These are phyloP conservation scores for Oryzias sinensis DNA, from an alignment of 2,797 vertebrate genomes.

Conservation along the genomic window DNA sequence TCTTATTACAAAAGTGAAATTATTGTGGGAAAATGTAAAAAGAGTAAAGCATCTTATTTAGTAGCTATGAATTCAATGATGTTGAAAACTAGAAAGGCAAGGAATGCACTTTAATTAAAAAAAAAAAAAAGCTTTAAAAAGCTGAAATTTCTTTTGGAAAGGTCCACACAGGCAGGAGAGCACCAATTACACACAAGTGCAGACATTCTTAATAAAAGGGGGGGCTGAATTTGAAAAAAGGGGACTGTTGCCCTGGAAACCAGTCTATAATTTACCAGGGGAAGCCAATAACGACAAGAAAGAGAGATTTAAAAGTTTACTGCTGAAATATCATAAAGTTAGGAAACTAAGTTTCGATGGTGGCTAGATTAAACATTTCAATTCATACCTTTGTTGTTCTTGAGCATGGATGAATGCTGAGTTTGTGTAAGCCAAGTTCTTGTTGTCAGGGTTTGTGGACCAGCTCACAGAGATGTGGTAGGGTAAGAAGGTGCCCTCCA, in stretches of 20 bases:
- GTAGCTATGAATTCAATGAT: not conserved
- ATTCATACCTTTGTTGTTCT: too few relatives aligned
- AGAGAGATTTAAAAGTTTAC: not conserved
- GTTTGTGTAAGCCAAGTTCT: too few relatives aligned
- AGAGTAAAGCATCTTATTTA: too few relatives aligned
- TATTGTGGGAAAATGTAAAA: too few relatives aligned
- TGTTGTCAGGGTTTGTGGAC: too few relatives aligned
- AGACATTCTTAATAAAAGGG: constrained; percentile 27
- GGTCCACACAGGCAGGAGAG: constrained; percentile 16
- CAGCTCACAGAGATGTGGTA: too few relatives aligned
- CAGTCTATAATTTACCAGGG: constrained; percentile 20
- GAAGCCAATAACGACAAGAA: constrained; percentile 20
- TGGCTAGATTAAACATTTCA: too few relatives aligned
- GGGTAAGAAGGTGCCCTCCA: too few relatives aligned
- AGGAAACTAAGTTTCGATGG: too few relatives aligned
- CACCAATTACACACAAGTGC: constrained; percentile 26
- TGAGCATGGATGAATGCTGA: too few relatives aligned
- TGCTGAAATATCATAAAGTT: too few relatives aligned
- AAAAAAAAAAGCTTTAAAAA: constrained; percentile 4
- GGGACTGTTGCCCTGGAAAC: constrained; percentile 25
- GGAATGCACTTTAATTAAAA: not conserved
- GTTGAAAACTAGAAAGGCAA: not conserved
- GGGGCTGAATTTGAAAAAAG: constrained; percentile 9
- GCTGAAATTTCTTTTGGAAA: constrained; percentile 18
- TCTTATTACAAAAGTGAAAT: too few relatives aligned